Conservation (phyloP, 2,888 invertebrate species). For the Orthosia gracilis region DNA sequence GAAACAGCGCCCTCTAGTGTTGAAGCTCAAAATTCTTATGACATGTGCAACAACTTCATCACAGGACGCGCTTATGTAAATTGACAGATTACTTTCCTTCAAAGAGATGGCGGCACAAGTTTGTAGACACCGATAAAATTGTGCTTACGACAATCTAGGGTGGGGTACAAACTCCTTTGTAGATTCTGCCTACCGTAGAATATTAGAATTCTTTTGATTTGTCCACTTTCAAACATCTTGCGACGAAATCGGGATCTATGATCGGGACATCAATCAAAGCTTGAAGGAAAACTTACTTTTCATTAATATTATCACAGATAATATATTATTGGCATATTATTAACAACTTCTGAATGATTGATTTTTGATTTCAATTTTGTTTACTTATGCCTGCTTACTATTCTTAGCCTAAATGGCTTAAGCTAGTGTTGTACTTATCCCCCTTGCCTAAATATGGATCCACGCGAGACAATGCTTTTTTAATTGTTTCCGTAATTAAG, state of each 20-base stretch:
- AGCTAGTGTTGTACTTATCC: neutral
- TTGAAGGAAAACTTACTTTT: too few species aligned
- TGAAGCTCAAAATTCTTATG: neutral
- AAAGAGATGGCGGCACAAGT: constrained; percentile 39
- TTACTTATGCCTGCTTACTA: neutral
- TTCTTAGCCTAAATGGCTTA: too few species aligned
- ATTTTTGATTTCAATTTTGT: too few species aligned
- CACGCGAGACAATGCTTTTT: too few species aligned
- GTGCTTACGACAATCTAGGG: neutral
- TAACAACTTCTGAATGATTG: too few species aligned
- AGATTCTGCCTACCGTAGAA: too few species aligned
- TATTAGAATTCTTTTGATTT: neutral
- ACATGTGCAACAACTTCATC: too few species aligned
- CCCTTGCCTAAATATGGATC: too few species aligned
- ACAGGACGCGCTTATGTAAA: neutral
- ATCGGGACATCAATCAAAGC: too few species aligned
- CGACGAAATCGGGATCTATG: neutral
- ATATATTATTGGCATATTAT: too few species aligned
- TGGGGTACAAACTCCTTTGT: neutral
- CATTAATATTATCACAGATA: too few species aligned
- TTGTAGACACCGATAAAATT: neutral
- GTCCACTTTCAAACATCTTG: neutral
- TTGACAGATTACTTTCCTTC: neutral
- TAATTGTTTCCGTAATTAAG: too few species aligned
- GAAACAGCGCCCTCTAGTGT: constrained; percentile 25